Evolutionary conservation across 2,888 invertebrate species (phyloP), one percentile per base, ranked within the genome.

Genomic region (Cantharis nigra): DNA sequence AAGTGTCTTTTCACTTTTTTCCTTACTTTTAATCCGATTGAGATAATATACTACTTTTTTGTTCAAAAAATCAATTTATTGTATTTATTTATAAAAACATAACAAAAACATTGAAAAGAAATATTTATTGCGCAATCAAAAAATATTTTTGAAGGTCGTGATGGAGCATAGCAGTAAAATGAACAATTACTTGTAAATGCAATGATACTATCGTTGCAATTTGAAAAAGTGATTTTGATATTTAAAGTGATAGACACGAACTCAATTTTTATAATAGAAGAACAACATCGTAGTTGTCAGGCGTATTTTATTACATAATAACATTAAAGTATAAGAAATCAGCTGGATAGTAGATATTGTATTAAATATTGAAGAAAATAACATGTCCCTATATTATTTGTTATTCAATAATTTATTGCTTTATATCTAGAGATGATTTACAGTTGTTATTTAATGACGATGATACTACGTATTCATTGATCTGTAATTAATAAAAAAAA

Each of bases 181-280:
- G 49, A 49, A 49, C 49, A 49, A 49, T 49, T 49, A n/a, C 49
- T 49, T n/a, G n/a, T 49, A 49, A 49, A 49, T n/a, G n/a, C 49
- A 49, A 49, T 49, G 49, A 49, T 49, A 49, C 49, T 49, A 49
- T 49, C 49, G 49, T 9, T n/a, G 49, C 49, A 49, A 49, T 49
- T 49, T 49, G 49, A n/a, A 49, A 33, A 49, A 49, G n/a, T 13
- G 49, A 49, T 71, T 78, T 49, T 71, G 71, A 62, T 67, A 67
- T 26, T 23, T 67, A 10, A 23, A 67, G 23, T 18, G 65, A 67
- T 67, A 67, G 65, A 67, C 65, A 67, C 65, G 65, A 23, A 23
- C 20, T 26, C 65, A 67, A 67, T 67, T 67, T 67, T 67, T 67
- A 1, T 67, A 23, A 9, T 67, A 49, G n/a, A 49, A 49, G 49